Percentiles rank a stretch among this genome's conserved stretches.
These are phyloP conservation scores for Muschampia plurimacula DNA, from an alignment of 2,888 invertebrate genomes.

Conservation along the genomic window DNA sequence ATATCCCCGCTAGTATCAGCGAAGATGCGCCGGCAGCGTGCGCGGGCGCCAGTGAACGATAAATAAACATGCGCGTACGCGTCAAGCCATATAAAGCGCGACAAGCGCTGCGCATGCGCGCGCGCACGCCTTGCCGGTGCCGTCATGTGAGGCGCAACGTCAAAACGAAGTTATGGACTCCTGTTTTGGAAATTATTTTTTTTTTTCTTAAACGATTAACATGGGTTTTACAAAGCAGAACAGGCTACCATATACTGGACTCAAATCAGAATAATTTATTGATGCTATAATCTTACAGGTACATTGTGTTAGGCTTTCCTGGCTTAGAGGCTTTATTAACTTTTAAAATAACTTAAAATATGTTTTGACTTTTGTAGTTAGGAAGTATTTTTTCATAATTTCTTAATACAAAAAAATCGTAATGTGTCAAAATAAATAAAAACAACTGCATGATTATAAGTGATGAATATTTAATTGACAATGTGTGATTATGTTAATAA, in stretches of 20 bases:
- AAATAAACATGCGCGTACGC: slow-evolving; percentile 69
- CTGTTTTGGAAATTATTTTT: slow-evolving; percentile 21
- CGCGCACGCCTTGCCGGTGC: slow-evolving; percentile 52
- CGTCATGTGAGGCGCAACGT: slow-evolving; percentile 62
- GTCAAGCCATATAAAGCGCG: slow-evolving; percentile 67
- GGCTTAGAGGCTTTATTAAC: neutral
- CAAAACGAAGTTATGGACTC: slow-evolving; percentile 46
- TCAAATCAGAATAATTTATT: neutral
- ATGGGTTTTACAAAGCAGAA: slow-evolving; percentile 6
- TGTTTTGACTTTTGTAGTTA: neutral
- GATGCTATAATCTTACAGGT: neutral
- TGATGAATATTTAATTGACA: neutral
- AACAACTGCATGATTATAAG: no score
- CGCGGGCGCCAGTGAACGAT: slow-evolving; percentile 54
- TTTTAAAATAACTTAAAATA: neutral
- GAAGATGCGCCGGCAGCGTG: slow-evolving; percentile 28
- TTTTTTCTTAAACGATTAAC: slow-evolving; percentile 16
- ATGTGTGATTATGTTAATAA: neutral
- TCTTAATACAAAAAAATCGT: no score
- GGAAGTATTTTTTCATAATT: no score
- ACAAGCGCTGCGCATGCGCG: slow-evolving; percentile 58
- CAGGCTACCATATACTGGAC: neutral
- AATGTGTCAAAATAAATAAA: no score
- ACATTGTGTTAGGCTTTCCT: neutral
- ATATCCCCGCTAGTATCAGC: slow-evolving; percentile 16